Evolutionary conservation across 2,113 vertebrate species (phyloP), one percentile per base, ranked within the genome.

Genomic region (Oncorhynchus nerka): DNA sequence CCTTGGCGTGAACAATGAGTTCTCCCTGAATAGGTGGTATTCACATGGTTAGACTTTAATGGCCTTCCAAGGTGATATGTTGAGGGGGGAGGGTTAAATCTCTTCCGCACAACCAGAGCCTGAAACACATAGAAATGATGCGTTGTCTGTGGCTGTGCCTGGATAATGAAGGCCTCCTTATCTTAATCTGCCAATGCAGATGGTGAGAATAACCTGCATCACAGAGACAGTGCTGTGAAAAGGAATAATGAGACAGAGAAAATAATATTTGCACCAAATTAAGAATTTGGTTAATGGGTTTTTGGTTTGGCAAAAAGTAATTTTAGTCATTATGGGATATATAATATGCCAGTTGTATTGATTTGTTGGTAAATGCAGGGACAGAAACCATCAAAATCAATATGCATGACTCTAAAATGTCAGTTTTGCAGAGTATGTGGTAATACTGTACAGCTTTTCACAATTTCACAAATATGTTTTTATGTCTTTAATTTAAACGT

Each of bases 1-100:
- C 93, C 91, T 94, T 91, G 84, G 84, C 64, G 65, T 79, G 91
- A 94, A 94, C 93, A 94, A 94, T 93, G 89, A 89, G 70, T 76
- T 84, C 76, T 81, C 81, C 24, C 78, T 92, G 92, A 94, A 93
- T 90, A 91, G 91, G 79, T 86, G 86, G 83, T 64, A 81, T 86
- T 92, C 93, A 91, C 89, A 87, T 89, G 91, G 85, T 91, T 90
- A 89, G 51, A 90, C 89, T 92, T 90, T 94, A 92, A 94, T 93
- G 90, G 91, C 89, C 88, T 93, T 89, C 85, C 87, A 82, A 79
- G 88, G 85, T 88, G 88, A 91, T 86, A 85, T 55, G 51, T 55
- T 55, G 51, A 15, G 16, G 79, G 70, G 70, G 79, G 77, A 66
- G 49, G 34, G 66, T 16, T 55, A 70, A 77, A 84, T 85, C 83